Percentiles rank a stretch among this genome's conserved stretches.
phyloP scores from a whole-genome alignment of 2,113 vertebrate genomes.

The Alosa alosa region DNA sequence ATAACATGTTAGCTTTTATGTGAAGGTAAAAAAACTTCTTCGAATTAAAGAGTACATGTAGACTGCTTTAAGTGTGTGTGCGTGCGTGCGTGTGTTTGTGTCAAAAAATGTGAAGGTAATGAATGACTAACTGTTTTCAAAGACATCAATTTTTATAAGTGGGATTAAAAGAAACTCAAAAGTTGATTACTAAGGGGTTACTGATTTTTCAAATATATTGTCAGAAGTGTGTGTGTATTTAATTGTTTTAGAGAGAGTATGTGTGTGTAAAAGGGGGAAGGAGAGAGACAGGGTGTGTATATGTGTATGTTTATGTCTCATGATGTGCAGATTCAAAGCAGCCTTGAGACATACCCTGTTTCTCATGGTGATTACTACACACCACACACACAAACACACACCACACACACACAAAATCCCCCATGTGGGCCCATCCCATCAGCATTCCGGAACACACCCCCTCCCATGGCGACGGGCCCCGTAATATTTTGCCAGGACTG shows the following conservation, averaged over 20 bases:
- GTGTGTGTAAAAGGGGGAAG: not conserved
- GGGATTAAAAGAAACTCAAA: too few relatives aligned
- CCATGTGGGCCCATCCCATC: not conserved
- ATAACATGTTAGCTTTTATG: too few relatives aligned
- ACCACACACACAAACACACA: not conserved
- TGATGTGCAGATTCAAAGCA: not conserved
- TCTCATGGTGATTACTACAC: constrained; percentile 19
- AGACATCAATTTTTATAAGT: too few relatives aligned
- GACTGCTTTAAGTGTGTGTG: too few relatives aligned
- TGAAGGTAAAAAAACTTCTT: too few relatives aligned
- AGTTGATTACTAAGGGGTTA: too few relatives aligned
- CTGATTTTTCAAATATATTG: too few relatives aligned
- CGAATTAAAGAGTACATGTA: too few relatives aligned
- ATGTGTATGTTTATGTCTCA: not conserved
- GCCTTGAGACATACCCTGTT: not conserved
- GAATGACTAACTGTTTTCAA: too few relatives aligned
- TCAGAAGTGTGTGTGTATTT: not conserved
- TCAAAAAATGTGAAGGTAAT: too few relatives aligned
- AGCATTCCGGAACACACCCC: constrained; percentile 8
- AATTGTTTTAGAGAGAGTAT: not conserved
- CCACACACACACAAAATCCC: not conserved
- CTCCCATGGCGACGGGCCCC: not conserved
- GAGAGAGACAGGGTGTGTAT: not conserved
- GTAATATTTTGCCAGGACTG: not conserved
- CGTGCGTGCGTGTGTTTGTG: too few relatives aligned